A percentile compares a stretch with the other conserved stretches of the same genome.
These are phyloP conservation scores for Drosophila buzzatii DNA, from an alignment of 2,888 invertebrate genomes.

Conservation along the genomic window DNA sequence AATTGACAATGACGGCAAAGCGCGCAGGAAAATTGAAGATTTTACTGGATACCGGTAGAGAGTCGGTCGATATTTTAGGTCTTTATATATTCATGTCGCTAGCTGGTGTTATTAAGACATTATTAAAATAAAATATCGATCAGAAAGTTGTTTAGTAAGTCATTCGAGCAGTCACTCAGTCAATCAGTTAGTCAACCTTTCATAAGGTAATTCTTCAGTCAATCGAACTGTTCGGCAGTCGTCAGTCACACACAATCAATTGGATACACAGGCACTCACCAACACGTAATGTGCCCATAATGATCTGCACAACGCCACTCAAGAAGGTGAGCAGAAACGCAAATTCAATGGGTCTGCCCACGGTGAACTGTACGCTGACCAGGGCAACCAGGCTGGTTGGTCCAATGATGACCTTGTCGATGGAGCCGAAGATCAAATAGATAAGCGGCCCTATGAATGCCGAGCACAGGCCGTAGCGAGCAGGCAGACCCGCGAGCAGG, in stretches of 20 bases:
- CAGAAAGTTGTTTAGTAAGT: too few relatives aligned
- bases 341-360: slow-evolving; percentile 90
- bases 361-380: slow-evolving; percentile 91
- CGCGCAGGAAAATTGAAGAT: not conserved
- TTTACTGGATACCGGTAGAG: slow-evolving; percentile 15
- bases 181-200: not conserved
- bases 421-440: slow-evolving; percentile 94
- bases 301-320: slow-evolving; percentile 91
- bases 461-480: slow-evolving; percentile 96
- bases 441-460: slow-evolving; percentile 95
- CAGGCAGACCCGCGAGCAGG: slow-evolving; percentile 92
- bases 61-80: not conserved
- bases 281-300: slow-evolving; percentile 92
- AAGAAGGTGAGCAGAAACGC: slow-evolving; percentile 92
- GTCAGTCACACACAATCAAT: not conserved
- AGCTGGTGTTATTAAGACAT: too few relatives aligned
- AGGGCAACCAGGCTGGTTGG: slow-evolving; percentile 94
- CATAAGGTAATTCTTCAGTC: not conserved
- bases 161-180: not conserved
- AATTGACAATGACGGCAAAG: slow-evolving; percentile 34
- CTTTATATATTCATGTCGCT: not conserved
- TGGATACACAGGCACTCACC: slow-evolving; percentile 86
- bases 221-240: not conserved
- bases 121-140: too few relatives aligned
- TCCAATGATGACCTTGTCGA: slow-evolving; percentile 92